Evolutionary conservation across 2,797 vertebrate genomes (phyloP).

Genomic region (Hypotaenidia okinawae): DNA sequence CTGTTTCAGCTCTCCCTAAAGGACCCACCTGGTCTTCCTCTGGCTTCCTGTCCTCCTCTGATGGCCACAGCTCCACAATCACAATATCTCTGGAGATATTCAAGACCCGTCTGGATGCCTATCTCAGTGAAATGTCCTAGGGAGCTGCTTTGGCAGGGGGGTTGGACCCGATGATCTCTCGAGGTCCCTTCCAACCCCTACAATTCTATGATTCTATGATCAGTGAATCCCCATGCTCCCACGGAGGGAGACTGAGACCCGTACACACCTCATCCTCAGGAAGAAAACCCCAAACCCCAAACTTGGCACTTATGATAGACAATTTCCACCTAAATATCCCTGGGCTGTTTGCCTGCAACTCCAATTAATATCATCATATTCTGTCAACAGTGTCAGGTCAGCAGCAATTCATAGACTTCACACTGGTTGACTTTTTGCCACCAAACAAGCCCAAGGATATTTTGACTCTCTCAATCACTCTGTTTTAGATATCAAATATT

Average conservation of each 20-base stretch:
- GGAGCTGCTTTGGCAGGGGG: too few species aligned
- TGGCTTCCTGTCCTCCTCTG: not conserved
- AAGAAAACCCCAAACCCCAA: not conserved
- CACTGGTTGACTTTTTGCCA: conserved; percentile 33
- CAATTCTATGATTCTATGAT: too few species aligned
- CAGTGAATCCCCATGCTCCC: accelerated
- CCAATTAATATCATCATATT: not conserved
- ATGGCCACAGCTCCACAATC: not conserved
- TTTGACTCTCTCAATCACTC: not conserved
- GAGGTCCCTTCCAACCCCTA: too few species aligned
- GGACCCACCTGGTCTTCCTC: not conserved
- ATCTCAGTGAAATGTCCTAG: too few species aligned
- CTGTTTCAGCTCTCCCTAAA: not conserved
- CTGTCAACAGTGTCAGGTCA: conserved; percentile 22
- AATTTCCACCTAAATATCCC: conserved; percentile 13
- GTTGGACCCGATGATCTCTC: too few species aligned
- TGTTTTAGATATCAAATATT: not conserved
- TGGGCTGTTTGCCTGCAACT: not conserved
- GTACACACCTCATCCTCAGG: not conserved
- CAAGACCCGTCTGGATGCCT: too few species aligned
- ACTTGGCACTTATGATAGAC: not conserved
- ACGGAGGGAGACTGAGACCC: not conserved
- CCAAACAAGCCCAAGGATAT: conserved; percentile 27
- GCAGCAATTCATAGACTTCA: conserved; percentile 15
- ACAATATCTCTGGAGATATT: too few species aligned